Evolutionary conservation across 1,140 invertebrate genomes (phyloP), one percentile per base, ranked within the genome.

Genomic region (Magallana angulata): DNA sequence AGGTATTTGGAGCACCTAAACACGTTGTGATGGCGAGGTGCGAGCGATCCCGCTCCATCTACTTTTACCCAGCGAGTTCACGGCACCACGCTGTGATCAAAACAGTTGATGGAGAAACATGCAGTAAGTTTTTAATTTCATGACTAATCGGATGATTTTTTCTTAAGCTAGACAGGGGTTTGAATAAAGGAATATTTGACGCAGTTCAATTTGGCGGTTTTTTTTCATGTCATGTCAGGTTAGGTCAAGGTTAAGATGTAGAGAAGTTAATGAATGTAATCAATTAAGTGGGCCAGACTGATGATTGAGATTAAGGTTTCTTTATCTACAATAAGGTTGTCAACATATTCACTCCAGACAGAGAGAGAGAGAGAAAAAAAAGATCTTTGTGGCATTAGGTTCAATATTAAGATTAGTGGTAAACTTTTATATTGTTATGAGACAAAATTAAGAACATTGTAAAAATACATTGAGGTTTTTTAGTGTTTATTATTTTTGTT

Each of bases 121-220:
- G 24, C 24, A 0, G 24, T 24, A 24, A 24, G 24, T 64, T 64
- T 62, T 64, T 64, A 64, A 64, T 64, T 64, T 64, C 36, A 24
- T 48, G 36, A 48, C 60, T 64, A 64, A 64, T 64, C n/a, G 60
- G 60, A 64, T 64, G 60, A 64, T 64, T 64, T n/a, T 64, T 64
- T 64, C 11, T 64, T 64, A 64, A 24, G 14, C n/a, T 64, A 64
- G 60, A 64, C 60, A 16, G 60, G 60, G 60, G 60, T 64, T 18
- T 64, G 60, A 16, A 64, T 64, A 64, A 64, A 64, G 60, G 60
- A 64, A 64, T 64, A 64, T 64, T 64, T 64, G 60, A 18, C 60
- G 60, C 60, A 64, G 60, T 64, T 64, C 60, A 64, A 64, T 64
- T 64, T 64, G 60, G 60, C 60, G 60, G n/a, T 64, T 64, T 64